Evolutionary conservation across 2,113 vertebrate species (phyloP).

Genomic region (Sorex araneus): DNA sequence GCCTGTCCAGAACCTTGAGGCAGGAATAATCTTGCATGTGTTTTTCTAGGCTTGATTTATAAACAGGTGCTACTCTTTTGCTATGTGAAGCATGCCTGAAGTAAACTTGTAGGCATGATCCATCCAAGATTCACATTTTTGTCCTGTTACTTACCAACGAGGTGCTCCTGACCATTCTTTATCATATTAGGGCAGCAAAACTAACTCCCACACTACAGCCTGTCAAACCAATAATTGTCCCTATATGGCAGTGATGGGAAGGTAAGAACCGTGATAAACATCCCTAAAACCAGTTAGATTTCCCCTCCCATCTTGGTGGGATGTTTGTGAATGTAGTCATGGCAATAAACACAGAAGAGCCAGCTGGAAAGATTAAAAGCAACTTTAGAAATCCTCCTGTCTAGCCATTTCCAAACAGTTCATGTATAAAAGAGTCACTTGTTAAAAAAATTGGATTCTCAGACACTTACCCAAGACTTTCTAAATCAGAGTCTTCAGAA

Average conservation of each 20-base stretch:
- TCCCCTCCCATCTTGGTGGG: slow-evolving; percentile 63
- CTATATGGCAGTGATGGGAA: slow-evolving; percentile 70
- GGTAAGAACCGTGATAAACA: slow-evolving; percentile 61
- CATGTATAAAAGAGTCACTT: slow-evolving; percentile 31
- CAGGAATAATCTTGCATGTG: slow-evolving; percentile 45
- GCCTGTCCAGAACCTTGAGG: neutral
- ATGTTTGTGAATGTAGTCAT: slow-evolving; percentile 81
- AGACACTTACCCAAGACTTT: slow-evolving; percentile 25
- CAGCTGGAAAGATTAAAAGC: slow-evolving; percentile 71
- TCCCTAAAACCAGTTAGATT: slow-evolving; percentile 70
- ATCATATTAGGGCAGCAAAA: slow-evolving; percentile 68
- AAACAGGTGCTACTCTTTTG: slow-evolving; percentile 42
- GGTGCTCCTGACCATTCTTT: slow-evolving; percentile 46
- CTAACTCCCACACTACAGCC: slow-evolving; percentile 40
- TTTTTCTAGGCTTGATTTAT: slow-evolving; percentile 55
- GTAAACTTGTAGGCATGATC: slow-evolving; percentile 1
- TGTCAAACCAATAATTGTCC: slow-evolving; percentile 56
- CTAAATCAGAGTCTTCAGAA: neutral
- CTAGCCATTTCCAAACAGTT: slow-evolving; percentile 71
- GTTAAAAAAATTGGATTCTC: slow-evolving; percentile 55
- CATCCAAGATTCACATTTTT: slow-evolving; percentile 69
- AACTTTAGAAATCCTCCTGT: slow-evolving; percentile 74
- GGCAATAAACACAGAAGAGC: slow-evolving; percentile 77
- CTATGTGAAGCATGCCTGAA: slow-evolving; percentile 59
- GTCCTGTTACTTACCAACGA: slow-evolving; percentile 66